Base-by-base conservation (phyloP, 53 echinoderm and acorn worm genomes). In the Mesocentrotus franciscanus region DNA sequence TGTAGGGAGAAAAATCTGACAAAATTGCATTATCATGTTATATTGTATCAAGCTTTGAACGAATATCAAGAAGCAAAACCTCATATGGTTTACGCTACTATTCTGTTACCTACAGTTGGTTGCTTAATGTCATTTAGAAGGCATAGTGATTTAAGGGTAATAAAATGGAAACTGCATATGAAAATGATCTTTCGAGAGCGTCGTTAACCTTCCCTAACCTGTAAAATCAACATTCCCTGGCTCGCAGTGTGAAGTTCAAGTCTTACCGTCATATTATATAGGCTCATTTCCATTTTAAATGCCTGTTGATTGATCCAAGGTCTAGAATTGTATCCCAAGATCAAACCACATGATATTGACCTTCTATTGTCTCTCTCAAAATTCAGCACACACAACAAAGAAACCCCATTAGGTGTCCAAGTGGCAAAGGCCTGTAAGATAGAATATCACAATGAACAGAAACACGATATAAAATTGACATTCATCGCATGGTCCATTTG, bases 381-480 rank as follows among this genome's bases (percentile, higher is more conserved):
- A 84, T 84, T 84, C 84, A 18, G 55, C 20, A 42, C 84, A 26
- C 84, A 84, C 22, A 8, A 22, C 84, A 39, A 84, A 84, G 84
- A 24, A 24, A 17, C 0, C 5, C 84, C 84, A 84, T 84, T 84
- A 84, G 49, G 84, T 3, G 8, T 42, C 39, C 0, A 84, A 84
- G 39, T 9, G 84, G 84, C 84, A 42, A 24, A 55, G 16, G 55
- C 42, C 24, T 78, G 78, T 30, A 42, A 39, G 49, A 39, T 55
- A 49, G 84, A 49, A 22, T 84, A 49, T 10, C 84, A 39, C 24
- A 84, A 49, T 84, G 20, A 84, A 84, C 84, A 84, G 49, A 84
- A 84, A 84, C 84, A 84, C 84, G 84, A 84, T 55, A 20, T 49
- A 18, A 22, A 84, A 15, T 84, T 84, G 84, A 22, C 39, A 84